Evolutionary conservation across 2,113 vertebrate genomes (phyloP), one percentile per base, ranked within the genome.

Genomic region (Corydoras sp.): DNA sequence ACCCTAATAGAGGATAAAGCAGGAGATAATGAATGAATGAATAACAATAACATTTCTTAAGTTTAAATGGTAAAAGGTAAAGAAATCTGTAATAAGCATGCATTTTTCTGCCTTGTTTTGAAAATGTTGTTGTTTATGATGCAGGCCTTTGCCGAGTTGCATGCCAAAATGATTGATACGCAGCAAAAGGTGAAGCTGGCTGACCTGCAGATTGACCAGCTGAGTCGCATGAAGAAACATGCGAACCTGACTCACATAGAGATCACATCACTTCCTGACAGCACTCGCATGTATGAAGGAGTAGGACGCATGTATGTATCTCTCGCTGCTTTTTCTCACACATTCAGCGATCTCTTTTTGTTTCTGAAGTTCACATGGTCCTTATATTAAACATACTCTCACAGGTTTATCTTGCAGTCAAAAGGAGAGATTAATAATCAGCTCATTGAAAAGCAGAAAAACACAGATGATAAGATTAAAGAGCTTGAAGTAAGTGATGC

Each of bases 171-270:
- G 85, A 90, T 97, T 24, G 95, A 98, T 84, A 98, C 94, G 0
- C 96, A 99, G 78, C 96, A 99, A 86, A 99, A 99, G 77, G 94
- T 91, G 78, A 97, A 97, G 77, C 77, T 99, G 68, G 94, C 96
- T 0, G 94, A 99, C 76, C 84, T 99, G 76, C 96, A 98, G 85
- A 96, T 97, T 74, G 95, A 99, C 60, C 95, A 98, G 82, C 89
- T 98, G 69, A 93, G 82, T 74, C 92, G 93, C 29, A 90, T 93
- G 1, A 97, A 96, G 88, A 97, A 98, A 72, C 94, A 95, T 12
- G 90, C 95, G 0, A 92, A 91, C 65, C 89, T 99, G 55, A 98
- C 96, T 0, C 91, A 95, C 75, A 81, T 83, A 0, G 94, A 98
- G 82, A 93, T 98, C 67, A 87, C 89, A 69, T 86, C 85, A 30